Base-by-base conservation (phyloP, 92 coral and sea anemone genomes). In the Anthopleura xanthogrammica region DNA sequence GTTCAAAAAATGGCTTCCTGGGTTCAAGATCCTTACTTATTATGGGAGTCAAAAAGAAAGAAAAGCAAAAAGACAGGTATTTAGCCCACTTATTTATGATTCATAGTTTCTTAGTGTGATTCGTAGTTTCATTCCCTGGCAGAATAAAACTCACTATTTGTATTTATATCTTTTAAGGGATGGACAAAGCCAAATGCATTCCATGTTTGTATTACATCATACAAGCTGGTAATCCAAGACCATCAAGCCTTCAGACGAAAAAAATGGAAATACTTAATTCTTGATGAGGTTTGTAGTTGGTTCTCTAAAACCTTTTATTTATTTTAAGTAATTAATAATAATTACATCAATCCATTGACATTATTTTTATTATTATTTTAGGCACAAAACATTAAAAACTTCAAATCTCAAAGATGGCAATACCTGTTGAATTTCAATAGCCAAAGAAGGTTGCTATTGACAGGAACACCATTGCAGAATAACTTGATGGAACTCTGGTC, bases 361-460 rank as follows among this genome's bases (percentile, higher is more conserved):
- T 54, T 54, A 1, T 20, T 8, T 5, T 20, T 62, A 2, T 62
- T 23, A 62, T 23, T 62, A 23, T 39, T 80, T 72, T 82, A 97
- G 99, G 99, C 99, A 42, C 99, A 97, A 80, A 97, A 97, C 89
- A 97, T 97, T 92, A 97, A 97, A 88, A 97, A 97, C 85, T 97
- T 97, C 89, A 97, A 97, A 90, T 97, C 99, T 6, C 99, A 97
- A 78, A 88, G 99, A 20, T 97, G 99, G 99, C 99, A 97, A 87
- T 97, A 97, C 81, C 88, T 97, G 57, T 88, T 97, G 16, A 97
- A 97, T 87, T 97, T 97, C 85, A 97, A 97, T 86, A 97, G 98
- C 55, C 98, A 97, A 77, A 91, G 95, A 46, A 87, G 99, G n/a
- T 85, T 97, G 60, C 92, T 97, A 20, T 82, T 97, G 40, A 97